Base-by-base conservation (phyloP, 2,888 invertebrate species). In the Agriopis leucophaearia region DNA sequence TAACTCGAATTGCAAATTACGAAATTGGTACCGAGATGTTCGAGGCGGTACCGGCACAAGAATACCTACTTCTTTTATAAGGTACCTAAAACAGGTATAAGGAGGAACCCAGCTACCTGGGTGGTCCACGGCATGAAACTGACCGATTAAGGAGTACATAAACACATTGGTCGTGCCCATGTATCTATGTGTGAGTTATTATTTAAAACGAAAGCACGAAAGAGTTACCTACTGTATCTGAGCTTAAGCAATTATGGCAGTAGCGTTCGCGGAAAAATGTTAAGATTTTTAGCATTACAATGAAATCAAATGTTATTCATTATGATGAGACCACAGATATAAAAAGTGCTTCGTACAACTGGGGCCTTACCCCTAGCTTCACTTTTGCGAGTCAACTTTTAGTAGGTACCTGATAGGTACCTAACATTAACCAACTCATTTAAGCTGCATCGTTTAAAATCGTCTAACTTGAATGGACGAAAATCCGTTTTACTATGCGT, bases 1-100 rank as follows among this genome's bases (percentile, higher is more conserved):
- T 89, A 88, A 88, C 84, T 83, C 81, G 89, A 87, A 87, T 85
- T 85, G 87, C 87, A 90, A 92, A 92, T 92, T 92, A 88, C 89
- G 75, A 88, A 90, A 91, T 90, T 91, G 86, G 80, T 84, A 85
- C 82, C 80, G 81, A 88, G 84, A 78, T 74, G 75, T 73, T 78
- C 69, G 70, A 79, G 78, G 81, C 75, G 80, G 78, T 73, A 70
- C 75, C 75, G 78, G 79, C 74, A 78, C 74, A 73, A 70, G 77
- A 78, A 83, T 78, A 77, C 78, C 75, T 76, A 72, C 71, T 64
- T 50, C 64, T 74, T 69, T 66, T 76, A 76, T 69, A 74, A 70
- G 73, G 73, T 73, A 75, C 69, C 70, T 78, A 72, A 73, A 77
- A 82, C 81, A 81, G 81, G 82, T 82, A 84, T 81, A 76, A 82